These are phyloP conservation scores for Caprella mutica DNA, from an alignment of 2,888 invertebrate species.

Conservation along the genomic window DNA sequence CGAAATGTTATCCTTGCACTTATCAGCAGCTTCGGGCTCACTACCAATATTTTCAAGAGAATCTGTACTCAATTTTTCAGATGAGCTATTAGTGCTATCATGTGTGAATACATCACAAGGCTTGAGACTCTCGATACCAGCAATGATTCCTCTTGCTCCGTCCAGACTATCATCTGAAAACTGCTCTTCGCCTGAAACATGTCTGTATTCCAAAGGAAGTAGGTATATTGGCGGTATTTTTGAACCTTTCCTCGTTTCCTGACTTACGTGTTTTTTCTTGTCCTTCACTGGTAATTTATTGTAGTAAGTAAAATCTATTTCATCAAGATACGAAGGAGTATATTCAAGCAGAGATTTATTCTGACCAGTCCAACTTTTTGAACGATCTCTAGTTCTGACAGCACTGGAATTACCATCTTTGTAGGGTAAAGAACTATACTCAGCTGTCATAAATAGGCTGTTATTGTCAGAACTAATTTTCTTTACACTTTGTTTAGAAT, in stretches of 20 bases:
- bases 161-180: conserved; percentile 29
- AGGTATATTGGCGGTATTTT: neutral
- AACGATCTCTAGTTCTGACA: neutral
- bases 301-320: conserved; percentile 5
- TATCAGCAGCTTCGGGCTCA: neutral
- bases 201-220: conserved; percentile 4
- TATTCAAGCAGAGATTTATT: neutral
- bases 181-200: conserved; percentile 5
- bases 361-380: neutral
- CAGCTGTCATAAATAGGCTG: too few species aligned
- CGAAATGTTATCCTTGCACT: too few species aligned
- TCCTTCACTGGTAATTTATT: neutral
- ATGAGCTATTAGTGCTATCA: neutral
- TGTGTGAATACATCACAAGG: conserved; percentile 1
- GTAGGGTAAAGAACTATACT: too few species aligned
- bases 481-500: too few species aligned
- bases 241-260: neutral
- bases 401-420: too few species aligned
- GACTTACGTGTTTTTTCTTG: too few species aligned
- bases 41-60: neutral
- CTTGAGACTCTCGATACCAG: conserved; percentile 8
- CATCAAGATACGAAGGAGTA: conserved; percentile 2
- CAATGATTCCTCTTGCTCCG: conserved; percentile 4
- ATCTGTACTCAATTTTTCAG: conserved; percentile 4
- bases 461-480: too few species aligned